These are phyloP conservation scores for Trachelus stipa DNA, from an alignment of 2,888 invertebrate species.

Conservation along the genomic window DNA sequence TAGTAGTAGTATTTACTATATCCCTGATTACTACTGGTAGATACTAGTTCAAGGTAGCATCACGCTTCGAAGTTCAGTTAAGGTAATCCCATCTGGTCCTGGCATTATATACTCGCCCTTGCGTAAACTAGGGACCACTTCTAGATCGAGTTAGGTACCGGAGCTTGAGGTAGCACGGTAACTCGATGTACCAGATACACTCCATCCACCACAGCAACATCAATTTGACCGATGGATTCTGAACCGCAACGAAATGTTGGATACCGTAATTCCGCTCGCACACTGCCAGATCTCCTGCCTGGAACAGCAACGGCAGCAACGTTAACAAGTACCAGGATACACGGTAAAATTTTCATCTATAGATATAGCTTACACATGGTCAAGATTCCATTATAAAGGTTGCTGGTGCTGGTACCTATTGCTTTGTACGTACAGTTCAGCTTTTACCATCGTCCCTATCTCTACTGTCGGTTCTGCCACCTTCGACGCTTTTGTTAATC, in stretches of 20 bases:
- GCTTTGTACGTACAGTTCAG: constrained; percentile 17
- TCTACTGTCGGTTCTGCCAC: constrained; percentile 24
- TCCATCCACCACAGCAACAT: constrained; percentile 28
- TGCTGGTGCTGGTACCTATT: constrained; percentile 13
- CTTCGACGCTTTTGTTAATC: neutral
- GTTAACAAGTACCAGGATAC: constrained; percentile 15
- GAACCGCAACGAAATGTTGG: constrained; percentile 40
- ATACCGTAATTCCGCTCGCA: constrained; percentile 31
- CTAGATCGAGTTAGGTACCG: no score
- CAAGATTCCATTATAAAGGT: constrained; percentile 37
- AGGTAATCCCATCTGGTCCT: no score
- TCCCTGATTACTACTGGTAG: no score
- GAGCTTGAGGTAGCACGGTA: neutral
- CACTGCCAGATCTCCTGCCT: constrained; percentile 5
- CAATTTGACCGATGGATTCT: constrained; percentile 47
- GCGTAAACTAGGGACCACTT: no score
- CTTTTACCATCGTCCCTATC: no score
- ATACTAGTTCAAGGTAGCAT: no score
- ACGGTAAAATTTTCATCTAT: constrained; percentile 35
- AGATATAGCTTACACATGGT: constrained; percentile 32
- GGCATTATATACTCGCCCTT: no score
- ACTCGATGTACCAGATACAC: constrained; percentile 7
- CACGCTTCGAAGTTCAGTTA: no score
- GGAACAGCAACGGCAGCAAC: neutral
- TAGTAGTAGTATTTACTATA: no score